Evolutionary conservation across 2,113 vertebrate genomes (phyloP).

Genomic region (Mesembrinibis cayennensis): DNA sequence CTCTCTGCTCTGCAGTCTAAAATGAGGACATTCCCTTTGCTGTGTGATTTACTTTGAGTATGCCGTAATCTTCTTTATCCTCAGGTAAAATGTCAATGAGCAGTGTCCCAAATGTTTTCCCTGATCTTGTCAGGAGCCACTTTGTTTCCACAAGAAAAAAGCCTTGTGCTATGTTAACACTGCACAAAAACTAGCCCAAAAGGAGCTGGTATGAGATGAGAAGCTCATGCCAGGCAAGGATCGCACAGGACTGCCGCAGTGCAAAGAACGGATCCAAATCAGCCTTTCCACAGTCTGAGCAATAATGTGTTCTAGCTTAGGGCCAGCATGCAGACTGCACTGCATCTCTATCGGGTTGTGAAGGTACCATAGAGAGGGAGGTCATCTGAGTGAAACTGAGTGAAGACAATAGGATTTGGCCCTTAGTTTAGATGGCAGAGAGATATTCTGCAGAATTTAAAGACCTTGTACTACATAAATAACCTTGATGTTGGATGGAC

Average conservation of each 20-base stretch:
- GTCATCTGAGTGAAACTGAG: background rate
- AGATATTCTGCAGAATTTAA: background rate
- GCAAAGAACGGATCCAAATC: slow-evolving; percentile 46
- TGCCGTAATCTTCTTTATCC: slow-evolving; percentile 45
- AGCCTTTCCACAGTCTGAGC: slow-evolving; percentile 53
- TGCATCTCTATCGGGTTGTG: background rate
- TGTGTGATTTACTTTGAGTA: slow-evolving; percentile 44
- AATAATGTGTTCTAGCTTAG: slow-evolving; percentile 38
- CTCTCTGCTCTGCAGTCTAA: slow-evolving; percentile 52
- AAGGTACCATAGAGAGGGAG: background rate
- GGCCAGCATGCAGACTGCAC: slow-evolving; percentile 35
- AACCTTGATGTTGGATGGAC: background rate
- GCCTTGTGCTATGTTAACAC: background rate
- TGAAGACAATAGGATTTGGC: background rate
- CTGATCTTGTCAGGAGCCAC: slow-evolving; percentile 14
- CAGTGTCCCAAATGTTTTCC: slow-evolving; percentile 35
- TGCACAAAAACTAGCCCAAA: background rate
- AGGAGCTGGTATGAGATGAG: background rate
- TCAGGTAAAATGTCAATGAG: slow-evolving; percentile 57
- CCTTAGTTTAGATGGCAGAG: background rate
- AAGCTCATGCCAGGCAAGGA: slow-evolving; percentile 34
- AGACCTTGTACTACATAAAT: background rate
- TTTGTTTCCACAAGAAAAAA: background rate
- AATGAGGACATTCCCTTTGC: slow-evolving; percentile 62
- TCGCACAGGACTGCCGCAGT: slow-evolving; percentile 31